Base-by-base conservation (phyloP, 2,797 vertebrate species). In the Acanthurus tractus region DNA sequence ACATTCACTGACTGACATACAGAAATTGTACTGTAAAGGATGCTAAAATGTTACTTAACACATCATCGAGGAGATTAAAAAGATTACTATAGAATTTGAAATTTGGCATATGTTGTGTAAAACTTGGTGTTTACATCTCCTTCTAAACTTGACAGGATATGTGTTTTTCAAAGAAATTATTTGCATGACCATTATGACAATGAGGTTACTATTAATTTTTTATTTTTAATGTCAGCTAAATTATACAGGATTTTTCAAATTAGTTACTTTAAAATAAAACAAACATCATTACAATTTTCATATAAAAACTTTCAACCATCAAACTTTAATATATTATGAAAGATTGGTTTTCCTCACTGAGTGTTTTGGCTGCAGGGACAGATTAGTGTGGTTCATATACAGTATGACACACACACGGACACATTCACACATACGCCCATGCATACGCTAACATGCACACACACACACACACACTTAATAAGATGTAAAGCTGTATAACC, bases 401-500 rank as follows among this genome's bases (percentile, higher is more conserved):
- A 4, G 25, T 29, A 29, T 29, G 25, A 29, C 25, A 29, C 25
- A 29, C 25, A 29, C 25, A 29, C 25, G 5, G 2, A 29, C 3
- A 4, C 25, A 29, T 4, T 3, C 25, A 5, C 38, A 13, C 22
- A 38, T 12, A 18, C 22, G 15, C 23, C 40, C 29, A 48, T 10
- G 55, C 44, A 20, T 18, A 49, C n/a, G 22, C 2, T 25, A 11
- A 52, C 22, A 45, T 45, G 48, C 3, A 42, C 46, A 20, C 48
- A 49, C n/a, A 34, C n/a, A 34, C 17, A 52, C 18, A 45, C 52
- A 54, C 3, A 42, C 10, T 36, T 40, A 18, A 68, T 45, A 48
- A 38, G 29, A 56, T 23, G 9, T 61, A 52, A 68, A 68, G 12
- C 38, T 62, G 14, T 48, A 5, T n/a, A 23, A 69, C 55, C 57